Evolutionary conservation across 1,140 invertebrate species (phyloP).

Genomic region (Lepidurus packardi): DNA sequence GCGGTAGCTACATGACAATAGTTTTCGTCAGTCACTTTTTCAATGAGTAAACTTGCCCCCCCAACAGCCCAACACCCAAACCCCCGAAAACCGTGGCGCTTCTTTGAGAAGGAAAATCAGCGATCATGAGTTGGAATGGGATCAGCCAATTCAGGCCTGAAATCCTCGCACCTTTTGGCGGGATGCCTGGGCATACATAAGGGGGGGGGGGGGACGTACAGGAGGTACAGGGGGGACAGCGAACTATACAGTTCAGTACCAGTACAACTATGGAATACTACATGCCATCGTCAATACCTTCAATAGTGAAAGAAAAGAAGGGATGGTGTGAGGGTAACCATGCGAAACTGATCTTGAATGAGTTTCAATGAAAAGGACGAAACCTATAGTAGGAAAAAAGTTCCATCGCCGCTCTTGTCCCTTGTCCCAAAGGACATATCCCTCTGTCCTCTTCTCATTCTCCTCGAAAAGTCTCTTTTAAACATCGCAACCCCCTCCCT

Average conservation of each 20-base stretch:
- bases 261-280: neutral
- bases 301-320: conserved; percentile 5
- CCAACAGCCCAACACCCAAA: neutral
- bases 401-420: conserved; percentile 10
- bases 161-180: conserved; percentile 10
- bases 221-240: neutral
- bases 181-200: neutral
- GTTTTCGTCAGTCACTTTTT: conserved; percentile 19
- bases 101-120: neutral
- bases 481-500: neutral
- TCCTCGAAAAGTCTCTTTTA: conserved; percentile 1
- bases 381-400: neutral
- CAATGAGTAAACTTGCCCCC: neutral
- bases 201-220: neutral
- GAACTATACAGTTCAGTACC: neutral
- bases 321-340: conserved; percentile 20
- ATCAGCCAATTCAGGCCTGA: conserved; percentile 21
- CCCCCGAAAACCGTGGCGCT: conserved; percentile 14
- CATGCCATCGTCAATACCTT: conserved; percentile 15
- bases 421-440: neutral
- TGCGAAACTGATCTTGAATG: conserved; percentile 21
- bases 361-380: conserved; percentile 22
- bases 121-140: conserved; percentile 10
- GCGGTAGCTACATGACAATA: neutral
- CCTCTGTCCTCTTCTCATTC: conserved; percentile 7